Evolutionary conservation across 2,888 invertebrate genomes (phyloP).

Genomic region (Julus scandinavius): DNA sequence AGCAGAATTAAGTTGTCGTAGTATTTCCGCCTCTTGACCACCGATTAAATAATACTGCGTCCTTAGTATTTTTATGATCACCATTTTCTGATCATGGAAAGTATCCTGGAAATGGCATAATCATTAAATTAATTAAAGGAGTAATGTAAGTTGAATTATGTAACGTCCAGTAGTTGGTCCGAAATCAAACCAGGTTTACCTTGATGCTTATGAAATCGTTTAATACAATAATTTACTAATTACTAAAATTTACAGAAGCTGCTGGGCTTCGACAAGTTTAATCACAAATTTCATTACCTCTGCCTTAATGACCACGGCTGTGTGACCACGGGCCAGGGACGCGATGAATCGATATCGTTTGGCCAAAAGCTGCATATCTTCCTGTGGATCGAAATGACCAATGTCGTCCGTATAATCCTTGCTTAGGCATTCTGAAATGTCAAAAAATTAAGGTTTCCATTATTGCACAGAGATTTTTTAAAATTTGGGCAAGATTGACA

Average conservation of each 20-base stretch:
- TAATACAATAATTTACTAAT: too few species aligned
- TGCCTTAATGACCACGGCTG: slow-evolving; percentile 56
- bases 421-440: neutral
- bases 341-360: slow-evolving; percentile 52
- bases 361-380: slow-evolving; percentile 55
- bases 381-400: slow-evolving; percentile 53
- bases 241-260: neutral
- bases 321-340: slow-evolving; percentile 52
- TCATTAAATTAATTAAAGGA: neutral
- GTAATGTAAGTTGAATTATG: too few species aligned
- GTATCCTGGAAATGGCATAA: slow-evolving; percentile 49
- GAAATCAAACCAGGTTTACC: neutral
- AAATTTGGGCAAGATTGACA: too few species aligned
- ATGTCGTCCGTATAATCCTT: slow-evolving; percentile 50
- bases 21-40: slow-evolving; percentile 56
- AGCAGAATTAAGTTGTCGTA: slow-evolving; percentile 53
- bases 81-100: slow-evolving; percentile 47
- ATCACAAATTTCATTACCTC: slow-evolving; percentile 48
- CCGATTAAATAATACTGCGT: slow-evolving; percentile 54
- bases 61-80: slow-evolving; percentile 56
- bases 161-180: neutral
- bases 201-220: neutral
- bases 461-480: too few species aligned
- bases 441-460: neutral
- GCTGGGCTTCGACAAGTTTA: neutral